phyloP scores from a whole-genome alignment of 2,113 vertebrate genomes.

The Cyanistes caeruleus region DNA sequence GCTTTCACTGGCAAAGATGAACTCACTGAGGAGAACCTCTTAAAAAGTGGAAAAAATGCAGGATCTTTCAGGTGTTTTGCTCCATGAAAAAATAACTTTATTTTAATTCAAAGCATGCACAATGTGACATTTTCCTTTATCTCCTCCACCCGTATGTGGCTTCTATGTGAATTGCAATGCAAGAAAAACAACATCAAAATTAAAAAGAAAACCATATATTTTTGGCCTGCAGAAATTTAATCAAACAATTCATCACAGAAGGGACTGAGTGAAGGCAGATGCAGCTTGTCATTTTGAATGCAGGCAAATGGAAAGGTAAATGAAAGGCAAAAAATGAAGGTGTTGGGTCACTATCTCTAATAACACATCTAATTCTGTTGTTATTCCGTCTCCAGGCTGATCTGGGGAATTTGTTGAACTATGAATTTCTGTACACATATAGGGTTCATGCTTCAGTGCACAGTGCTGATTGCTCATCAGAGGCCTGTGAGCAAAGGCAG shows the following conservation, averaged over 20 bases:
- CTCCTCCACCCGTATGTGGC: not conserved
- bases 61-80: not conserved
- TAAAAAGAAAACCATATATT: not conserved
- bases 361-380: constrained; percentile 66
- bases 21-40: not conserved
- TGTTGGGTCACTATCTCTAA: constrained; percentile 63
- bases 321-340: constrained; percentile 47
- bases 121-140: not conserved
- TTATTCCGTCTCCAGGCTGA: constrained; percentile 55
- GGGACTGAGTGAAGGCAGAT: not conserved
- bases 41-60: not conserved
- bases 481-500: constrained; percentile 24
- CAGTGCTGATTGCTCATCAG: constrained; percentile 64
- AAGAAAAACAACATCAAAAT: constrained; percentile 5
- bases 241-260: constrained; percentile 9
- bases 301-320: constrained; percentile 34
- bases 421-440: constrained; percentile 55
- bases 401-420: constrained; percentile 60
- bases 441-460: constrained; percentile 61
- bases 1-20: not conserved
- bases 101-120: not conserved
- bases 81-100: not conserved
- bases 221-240: constrained; percentile 40
- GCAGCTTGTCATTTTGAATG: not conserved
- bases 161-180: not conserved